Base-by-base conservation (phyloP, 2,113 vertebrate genomes). In the Balaeniceps rex region DNA sequence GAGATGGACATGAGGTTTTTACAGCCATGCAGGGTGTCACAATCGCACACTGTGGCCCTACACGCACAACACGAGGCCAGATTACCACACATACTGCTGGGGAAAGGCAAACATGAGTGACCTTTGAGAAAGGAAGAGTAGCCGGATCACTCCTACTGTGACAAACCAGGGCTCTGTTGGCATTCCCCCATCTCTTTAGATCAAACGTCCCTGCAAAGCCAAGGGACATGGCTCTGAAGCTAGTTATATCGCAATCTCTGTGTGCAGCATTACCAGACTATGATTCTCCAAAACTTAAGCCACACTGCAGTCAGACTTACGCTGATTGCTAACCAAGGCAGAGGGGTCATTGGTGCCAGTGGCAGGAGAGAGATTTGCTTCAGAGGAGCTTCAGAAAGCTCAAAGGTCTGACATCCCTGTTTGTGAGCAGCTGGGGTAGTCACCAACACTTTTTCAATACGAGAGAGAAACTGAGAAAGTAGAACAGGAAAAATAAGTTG, bases 221-320 rank as follows among this genome's bases (percentile, higher is more conserved):
- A 52, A 63, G 13, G 61, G 9, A 76, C 14, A 10, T 23, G 17
- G 7, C 23, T 68, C 36, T 49, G 57, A 81, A 72, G 40, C 52
- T 31, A 69, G 33, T 26, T 49, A 26, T 4, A 42, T 11, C 25
- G 60, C 52, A 84, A 9, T 9, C 34, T 74, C 47, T 10, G 3
- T 14, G 15, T 29, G 31, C 29, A 71, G 58, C 34, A 21, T 7
- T 2, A 55, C 9, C 65, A 87, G 36, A 23, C 23, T 46, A 9
- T 24, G 23, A 64, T 34, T 38, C 46, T 74, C 38, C n/a, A 81
- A 31, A 63, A 36, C 12, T 34, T 36, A 3, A 70, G n/a, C 49
- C 58, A 49, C 8, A 2, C 46, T 12, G 7, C 19, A 49, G 34
- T 44, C 31, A 57, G 10, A 36, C 2, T 1, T 52, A 42, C 0